Conservation (phyloP, 2,888 invertebrate genomes). For the Ennomos quercinarius region DNA sequence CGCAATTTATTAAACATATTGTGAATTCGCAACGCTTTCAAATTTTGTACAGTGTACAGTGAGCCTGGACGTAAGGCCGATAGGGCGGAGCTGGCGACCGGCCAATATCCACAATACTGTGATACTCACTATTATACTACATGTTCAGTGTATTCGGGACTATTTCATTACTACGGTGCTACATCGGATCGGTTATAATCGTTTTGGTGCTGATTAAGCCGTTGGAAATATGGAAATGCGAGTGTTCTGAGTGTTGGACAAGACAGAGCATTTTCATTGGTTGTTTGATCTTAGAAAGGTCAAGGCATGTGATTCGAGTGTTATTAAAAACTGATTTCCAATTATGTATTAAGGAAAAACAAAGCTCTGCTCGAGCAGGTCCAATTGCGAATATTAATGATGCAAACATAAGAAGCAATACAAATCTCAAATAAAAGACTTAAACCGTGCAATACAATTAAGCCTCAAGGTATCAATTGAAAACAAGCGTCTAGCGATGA, state of each 20-base stretch:
- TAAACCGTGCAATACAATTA: constrained; percentile 35
- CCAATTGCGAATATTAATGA: constrained; percentile 7
- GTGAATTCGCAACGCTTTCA: constrained; percentile 62
- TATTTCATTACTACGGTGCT: constrained; percentile 53
- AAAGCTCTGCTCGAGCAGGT: neutral
- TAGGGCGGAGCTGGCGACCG: constrained; percentile 51
- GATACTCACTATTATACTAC: constrained; percentile 39
- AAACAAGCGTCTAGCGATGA: constrained; percentile 39
- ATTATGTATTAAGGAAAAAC: neutral
- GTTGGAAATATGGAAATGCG: neutral
- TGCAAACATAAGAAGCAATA: constrained; percentile 6
- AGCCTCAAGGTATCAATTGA: constrained; percentile 23
- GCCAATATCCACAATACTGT: constrained; percentile 51
- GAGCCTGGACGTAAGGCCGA: constrained; percentile 44
- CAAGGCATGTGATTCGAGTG: too few species aligned
- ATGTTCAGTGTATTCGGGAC: constrained; percentile 59
- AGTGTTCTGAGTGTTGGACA: constrained; percentile 2
- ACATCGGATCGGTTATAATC: constrained; percentile 35
- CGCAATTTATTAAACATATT: constrained; percentile 48
- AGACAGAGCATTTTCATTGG: neutral
- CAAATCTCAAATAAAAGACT: constrained; percentile 27
- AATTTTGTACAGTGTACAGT: constrained; percentile 47
- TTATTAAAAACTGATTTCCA: neutral
- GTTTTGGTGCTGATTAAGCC: constrained; percentile 19
- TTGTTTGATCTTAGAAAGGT: too few species aligned